These are phyloP conservation scores for Notothenia rossii DNA, from an alignment of 2,113 vertebrate genomes.

Conservation along the genomic window DNA sequence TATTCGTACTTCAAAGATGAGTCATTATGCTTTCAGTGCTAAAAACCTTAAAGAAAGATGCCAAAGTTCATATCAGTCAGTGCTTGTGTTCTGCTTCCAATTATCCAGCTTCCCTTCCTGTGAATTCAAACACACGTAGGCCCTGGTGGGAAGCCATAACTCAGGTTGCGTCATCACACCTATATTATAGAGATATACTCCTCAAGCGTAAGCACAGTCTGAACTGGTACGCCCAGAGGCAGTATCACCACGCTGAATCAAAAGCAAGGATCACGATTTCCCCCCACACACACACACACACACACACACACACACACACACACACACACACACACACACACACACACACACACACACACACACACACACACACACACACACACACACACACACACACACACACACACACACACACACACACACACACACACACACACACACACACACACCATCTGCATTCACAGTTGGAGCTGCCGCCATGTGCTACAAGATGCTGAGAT, in stretches of 20 bases:
- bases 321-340: too few species aligned
- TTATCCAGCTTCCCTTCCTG: constrained; percentile 14
- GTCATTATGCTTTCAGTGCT: constrained; percentile 21
- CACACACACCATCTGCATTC: constrained; percentile 36
- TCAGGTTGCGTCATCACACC: constrained; percentile 27
- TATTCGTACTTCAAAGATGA: constrained; percentile 27
- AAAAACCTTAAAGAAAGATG: constrained; percentile 18
- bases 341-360: background rate
- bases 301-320: too few species aligned
- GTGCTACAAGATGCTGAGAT: constrained; percentile 24
- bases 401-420: background rate
- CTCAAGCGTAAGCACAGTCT: constrained; percentile 8
- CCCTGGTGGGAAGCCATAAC: constrained; percentile 45
- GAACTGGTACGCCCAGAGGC: constrained; percentile 22
- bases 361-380: background rate
- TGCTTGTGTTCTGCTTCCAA: background rate
- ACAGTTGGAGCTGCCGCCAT: constrained; percentile 38
- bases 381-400: background rate
- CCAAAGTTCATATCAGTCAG: constrained; percentile 8
- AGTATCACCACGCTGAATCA: constrained; percentile 46
- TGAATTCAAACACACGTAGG: constrained; percentile 41
- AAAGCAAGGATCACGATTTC: constrained; percentile 37
- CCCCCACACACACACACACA: background rate
- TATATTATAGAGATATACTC: constrained; percentile 39
- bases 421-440: too few species aligned